These are phyloP conservation scores for Solenopsis fugax DNA, from an alignment of 1,140 invertebrate genomes.

Conservation along the genomic window DNA sequence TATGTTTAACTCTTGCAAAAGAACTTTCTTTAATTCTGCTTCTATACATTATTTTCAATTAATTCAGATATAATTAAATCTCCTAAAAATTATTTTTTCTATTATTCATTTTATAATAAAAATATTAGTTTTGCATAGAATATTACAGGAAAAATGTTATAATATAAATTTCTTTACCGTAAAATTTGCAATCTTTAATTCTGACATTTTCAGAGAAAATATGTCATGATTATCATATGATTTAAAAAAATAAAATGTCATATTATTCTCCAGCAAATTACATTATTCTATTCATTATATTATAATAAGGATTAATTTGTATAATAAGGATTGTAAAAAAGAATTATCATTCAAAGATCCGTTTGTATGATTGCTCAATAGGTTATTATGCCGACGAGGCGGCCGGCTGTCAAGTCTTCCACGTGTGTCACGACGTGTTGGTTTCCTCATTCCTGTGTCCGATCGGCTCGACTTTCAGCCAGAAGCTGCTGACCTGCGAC, in stretches of 20 bases:
- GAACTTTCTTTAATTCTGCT: not conserved
- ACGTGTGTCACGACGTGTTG: conserved; percentile 87
- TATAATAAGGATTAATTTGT: too few species aligned
- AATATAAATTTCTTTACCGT: not conserved
- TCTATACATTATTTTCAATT: not conserved
- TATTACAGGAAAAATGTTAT: not conserved
- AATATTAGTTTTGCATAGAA: not conserved
- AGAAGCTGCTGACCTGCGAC: conserved; percentile 87
- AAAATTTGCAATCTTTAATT: not conserved
- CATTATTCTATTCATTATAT: too few species aligned
- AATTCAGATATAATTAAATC: not conserved
- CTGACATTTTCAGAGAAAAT: not conserved
- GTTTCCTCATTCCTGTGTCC: conserved; percentile 87
- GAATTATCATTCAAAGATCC: not conserved
- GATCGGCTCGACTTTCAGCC: conserved; percentile 88
- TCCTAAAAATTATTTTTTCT: not conserved
- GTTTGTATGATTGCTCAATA: conserved; percentile 57
- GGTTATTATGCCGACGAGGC: conserved; percentile 86
- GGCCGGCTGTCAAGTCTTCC: conserved; percentile 87
- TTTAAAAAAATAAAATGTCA: not conserved
- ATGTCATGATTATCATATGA: not conserved
- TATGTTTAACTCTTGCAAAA: not conserved
- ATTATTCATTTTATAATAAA: not conserved
- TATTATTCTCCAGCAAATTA: not conserved
- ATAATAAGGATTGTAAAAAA: not conserved